phyloP scores from a whole-genome alignment of 2,113 vertebrate species.

The Taxidea taxus region DNA sequence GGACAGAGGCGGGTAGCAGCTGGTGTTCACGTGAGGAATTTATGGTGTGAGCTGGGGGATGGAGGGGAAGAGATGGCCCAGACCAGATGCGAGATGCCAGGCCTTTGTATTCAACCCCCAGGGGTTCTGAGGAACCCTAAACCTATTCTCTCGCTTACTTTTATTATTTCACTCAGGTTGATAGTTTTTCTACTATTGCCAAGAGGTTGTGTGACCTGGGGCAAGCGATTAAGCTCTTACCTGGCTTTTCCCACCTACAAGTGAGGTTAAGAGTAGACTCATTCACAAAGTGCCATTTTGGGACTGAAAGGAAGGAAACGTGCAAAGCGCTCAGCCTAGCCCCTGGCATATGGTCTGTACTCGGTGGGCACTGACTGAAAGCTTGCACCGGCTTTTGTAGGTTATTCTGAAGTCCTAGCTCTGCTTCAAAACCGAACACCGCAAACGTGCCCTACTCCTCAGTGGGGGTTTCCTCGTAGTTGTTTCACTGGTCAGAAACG shows the following conservation, averaged over 20 bases:
- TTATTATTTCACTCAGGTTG: not conserved
- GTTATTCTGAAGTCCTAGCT: not conserved
- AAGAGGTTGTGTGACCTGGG: not conserved
- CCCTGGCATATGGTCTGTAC: accelerated
- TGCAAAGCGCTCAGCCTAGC: not conserved
- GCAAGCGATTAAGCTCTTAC: not conserved
- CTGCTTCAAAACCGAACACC: not conserved
- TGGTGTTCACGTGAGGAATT: accelerated
- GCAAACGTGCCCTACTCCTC: not conserved
- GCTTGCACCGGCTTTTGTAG: not conserved
- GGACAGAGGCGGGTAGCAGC: not conserved
- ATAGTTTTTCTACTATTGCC: not conserved
- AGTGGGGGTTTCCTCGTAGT: not conserved
- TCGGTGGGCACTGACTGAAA: not conserved
- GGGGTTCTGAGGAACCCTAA: not conserved
- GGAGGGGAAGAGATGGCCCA: not conserved
- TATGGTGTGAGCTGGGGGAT: not conserved
- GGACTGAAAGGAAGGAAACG: not conserved
- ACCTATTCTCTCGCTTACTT: not conserved
- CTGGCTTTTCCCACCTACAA: not conserved
- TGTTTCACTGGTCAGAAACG: not conserved
- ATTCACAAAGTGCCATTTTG: not conserved
- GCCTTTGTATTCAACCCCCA: not conserved
- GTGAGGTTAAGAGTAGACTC: not conserved
- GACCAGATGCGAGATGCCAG: not conserved